Evolutionary conservation across 1,140 invertebrate species (phyloP).

Genomic region (Lordiphosa collinella): DNA sequence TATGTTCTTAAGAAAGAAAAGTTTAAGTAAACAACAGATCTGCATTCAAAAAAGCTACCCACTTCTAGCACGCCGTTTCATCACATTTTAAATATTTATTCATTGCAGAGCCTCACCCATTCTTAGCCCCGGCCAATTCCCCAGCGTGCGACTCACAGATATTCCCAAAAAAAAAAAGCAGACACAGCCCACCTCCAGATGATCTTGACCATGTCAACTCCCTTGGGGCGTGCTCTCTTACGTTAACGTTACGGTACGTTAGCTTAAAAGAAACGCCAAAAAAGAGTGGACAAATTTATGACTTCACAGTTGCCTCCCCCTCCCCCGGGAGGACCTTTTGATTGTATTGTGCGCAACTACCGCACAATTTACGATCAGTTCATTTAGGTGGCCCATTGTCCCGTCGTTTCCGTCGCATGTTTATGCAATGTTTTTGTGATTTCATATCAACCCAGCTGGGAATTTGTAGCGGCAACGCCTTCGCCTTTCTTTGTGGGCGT

Average conservation of each 20-base stretch:
- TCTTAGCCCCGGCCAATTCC: too few species aligned
- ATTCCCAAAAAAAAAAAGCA: background rate
- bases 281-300: constrained; percentile 48
- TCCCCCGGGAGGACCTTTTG: constrained; percentile 28
- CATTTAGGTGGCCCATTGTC: constrained; percentile 73
- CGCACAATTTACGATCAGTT: constrained; percentile 63
- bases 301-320: constrained; percentile 47
- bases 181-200: constrained; percentile 3
- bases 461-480: constrained; percentile 57
- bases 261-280: constrained; percentile 6
- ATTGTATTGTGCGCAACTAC: constrained; percentile 48
- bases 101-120: too few species aligned
- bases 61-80: too few species aligned
- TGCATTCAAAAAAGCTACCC: too few species aligned
- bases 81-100: too few species aligned
- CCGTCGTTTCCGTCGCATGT: constrained; percentile 36
- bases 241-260: constrained; percentile 31
- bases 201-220: constrained; percentile 37
- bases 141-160: background rate
- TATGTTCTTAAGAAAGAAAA: too few species aligned
- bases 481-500: constrained; percentile 53
- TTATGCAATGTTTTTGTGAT: constrained; percentile 70
- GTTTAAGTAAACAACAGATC: too few species aligned
- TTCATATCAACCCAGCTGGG: constrained; percentile 64
- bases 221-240: constrained; percentile 26